phyloP scores from a whole-genome alignment of 2,888 invertebrate genomes.

The Agrotis exclamationis region DNA sequence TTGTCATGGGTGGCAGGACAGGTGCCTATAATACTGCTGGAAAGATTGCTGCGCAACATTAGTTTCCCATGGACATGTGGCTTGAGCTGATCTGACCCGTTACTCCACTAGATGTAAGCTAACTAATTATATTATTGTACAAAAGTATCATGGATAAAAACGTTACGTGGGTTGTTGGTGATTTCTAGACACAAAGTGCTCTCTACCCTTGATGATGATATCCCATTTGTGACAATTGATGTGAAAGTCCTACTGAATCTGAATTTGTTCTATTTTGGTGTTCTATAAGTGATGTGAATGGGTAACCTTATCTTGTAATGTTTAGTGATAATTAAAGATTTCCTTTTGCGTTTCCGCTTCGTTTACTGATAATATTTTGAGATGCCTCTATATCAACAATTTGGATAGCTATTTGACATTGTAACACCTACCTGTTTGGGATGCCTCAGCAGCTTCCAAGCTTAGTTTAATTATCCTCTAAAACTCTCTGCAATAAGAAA shows the following conservation, averaged over 20 bases:
- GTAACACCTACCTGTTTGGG: not conserved
- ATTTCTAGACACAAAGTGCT: conserved; percentile 13
- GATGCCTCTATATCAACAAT: not conserved
- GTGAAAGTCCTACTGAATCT: conserved; percentile 7
- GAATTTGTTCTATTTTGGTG: conserved; percentile 15
- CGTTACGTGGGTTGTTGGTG: not conserved
- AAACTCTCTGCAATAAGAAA: not conserved
- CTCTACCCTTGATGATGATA: conserved; percentile 9
- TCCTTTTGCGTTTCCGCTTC: conserved; percentile 33
- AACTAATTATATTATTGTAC: conserved; percentile 12
- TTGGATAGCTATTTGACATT: not conserved
- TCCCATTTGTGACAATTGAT: conserved; percentile 3
- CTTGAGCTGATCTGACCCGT: conserved; percentile 14
- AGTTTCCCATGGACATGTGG: not conserved
- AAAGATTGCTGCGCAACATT: not conserved
- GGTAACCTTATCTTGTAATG: conserved; percentile 36
- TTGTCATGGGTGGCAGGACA: not conserved
- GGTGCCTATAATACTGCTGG: not conserved
- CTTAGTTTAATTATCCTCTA: not conserved
- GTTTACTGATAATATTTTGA: not conserved
- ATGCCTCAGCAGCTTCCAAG: not conserved
- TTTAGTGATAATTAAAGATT: conserved; percentile 57
- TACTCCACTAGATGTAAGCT: conserved; percentile 26
- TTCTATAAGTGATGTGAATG: conserved; percentile 22
- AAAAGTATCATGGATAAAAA: not conserved